These are phyloP conservation scores for Acanthurus leucopareius DNA, from an alignment of 2,797 vertebrate species.

Conservation along the genomic window DNA sequence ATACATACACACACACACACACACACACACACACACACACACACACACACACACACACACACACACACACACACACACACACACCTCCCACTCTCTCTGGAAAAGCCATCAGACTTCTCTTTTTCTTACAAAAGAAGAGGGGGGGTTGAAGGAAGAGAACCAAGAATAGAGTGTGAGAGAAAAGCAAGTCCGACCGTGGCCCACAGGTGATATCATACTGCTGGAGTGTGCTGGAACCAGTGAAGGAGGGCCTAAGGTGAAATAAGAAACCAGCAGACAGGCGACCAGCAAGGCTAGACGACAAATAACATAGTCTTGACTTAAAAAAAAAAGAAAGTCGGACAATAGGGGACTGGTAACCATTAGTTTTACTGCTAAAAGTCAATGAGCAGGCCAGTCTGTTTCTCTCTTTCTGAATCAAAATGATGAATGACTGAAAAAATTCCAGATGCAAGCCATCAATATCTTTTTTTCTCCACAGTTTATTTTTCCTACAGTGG, in stretches of 20 bases:
- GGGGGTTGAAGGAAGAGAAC: conserved; percentile 38
- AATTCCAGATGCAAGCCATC: conserved; percentile 64
- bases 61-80: conserved; percentile 42
- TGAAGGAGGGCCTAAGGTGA: conserved; percentile 59
- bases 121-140: conserved; percentile 69
- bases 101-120: conserved; percentile 83
- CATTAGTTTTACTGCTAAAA: conserved; percentile 61
- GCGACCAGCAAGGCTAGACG: conserved; percentile 56
- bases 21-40: conserved; percentile 34
- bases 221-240: conserved; percentile 63
- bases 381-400: conserved; percentile 63
- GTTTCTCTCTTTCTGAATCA: conserved; percentile 37
- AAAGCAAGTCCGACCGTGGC: conserved; percentile 65
- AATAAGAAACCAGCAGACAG: conserved; percentile 72
- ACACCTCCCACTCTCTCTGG: conserved; percentile 74
- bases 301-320: conserved; percentile 66
- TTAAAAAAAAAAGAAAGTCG: conserved; percentile 16
- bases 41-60: conserved; percentile 2
- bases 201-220: conserved; percentile 81
- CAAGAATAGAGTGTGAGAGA: conserved; percentile 65
- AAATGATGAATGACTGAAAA: conserved; percentile 57
- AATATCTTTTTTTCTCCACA: conserved; percentile 25
- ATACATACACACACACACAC: conserved; percentile 25
- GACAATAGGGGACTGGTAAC: conserved; percentile 48
- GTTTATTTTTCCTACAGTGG: conserved; percentile 18